Conservation (phyloP, 1,140 invertebrate species). For the Saxidomus purpurata region DNA sequence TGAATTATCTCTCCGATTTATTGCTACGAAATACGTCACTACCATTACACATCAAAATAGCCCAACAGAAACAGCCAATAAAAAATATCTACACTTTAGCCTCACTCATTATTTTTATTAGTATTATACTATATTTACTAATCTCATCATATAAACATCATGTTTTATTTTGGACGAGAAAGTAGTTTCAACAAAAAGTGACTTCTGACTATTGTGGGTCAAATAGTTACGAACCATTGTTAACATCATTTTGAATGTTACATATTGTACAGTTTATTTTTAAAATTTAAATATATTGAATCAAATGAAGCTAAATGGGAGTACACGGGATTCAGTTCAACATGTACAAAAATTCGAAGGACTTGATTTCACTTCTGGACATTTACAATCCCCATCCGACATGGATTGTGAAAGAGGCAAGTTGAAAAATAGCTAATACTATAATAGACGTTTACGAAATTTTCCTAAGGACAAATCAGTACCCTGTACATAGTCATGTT, state of each 20-base stretch:
- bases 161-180: neutral
- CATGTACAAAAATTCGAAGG: constrained; percentile 30
- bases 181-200: too few species aligned
- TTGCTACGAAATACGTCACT: neutral
- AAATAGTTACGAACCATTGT: too few species aligned
- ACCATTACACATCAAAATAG: neutral
- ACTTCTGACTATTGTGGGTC: too few species aligned
- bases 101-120: neutral
- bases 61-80: neutral
- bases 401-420: constrained; percentile 40
- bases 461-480: too few species aligned
- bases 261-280: too few species aligned
- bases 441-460: too few species aligned
- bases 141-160: neutral
- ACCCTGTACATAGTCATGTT: too few species aligned
- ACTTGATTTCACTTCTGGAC: constrained; percentile 25
- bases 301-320: neutral
- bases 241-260: too few species aligned
- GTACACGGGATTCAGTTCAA: constrained; percentile 4
- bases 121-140: neutral
- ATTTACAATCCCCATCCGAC: constrained; percentile 53
- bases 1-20: neutral
- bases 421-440: too few species aligned
- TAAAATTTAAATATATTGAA: too few species aligned
- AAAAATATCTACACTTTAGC: neutral